These are phyloP conservation scores for Rhodinocichla rosea DNA, from an alignment of 2,113 vertebrate species.

Conservation along the genomic window DNA sequence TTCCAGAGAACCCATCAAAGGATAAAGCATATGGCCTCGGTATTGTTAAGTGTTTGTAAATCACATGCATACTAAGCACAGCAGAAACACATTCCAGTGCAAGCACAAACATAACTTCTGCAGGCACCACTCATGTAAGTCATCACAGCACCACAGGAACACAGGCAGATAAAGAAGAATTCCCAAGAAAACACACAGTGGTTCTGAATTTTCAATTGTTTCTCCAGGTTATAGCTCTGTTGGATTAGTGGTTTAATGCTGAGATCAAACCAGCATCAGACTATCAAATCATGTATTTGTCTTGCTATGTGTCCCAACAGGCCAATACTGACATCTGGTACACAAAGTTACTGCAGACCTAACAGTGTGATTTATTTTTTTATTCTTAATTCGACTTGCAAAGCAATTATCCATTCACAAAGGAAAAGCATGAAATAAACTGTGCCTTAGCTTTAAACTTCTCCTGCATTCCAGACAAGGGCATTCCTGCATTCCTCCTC, in stretches of 20 bases:
- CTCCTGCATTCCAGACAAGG: background rate
- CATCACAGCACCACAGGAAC: background rate
- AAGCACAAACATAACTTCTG: background rate
- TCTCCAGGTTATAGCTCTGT: background rate
- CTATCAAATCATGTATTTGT: background rate
- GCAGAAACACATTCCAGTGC: background rate
- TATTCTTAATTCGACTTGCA: background rate
- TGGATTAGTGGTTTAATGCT: background rate
- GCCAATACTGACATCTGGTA: constrained; percentile 11
- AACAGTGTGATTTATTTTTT: background rate
- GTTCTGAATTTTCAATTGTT: background rate
- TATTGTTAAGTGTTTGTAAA: background rate
- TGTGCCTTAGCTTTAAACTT: background rate
- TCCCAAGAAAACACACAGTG: background rate
- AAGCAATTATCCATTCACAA: background rate
- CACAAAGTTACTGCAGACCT: background rate
- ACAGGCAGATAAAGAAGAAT: background rate
- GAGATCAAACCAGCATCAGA: background rate
- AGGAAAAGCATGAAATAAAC: background rate
- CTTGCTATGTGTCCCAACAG: background rate
- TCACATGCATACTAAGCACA: background rate
- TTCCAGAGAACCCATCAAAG: constrained; percentile 9
- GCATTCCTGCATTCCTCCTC: background rate
- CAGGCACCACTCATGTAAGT: background rate
- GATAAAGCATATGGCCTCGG: background rate